phyloP scores from a whole-genome alignment of 2,113 vertebrate genomes.

The Ammodytes marinus region DNA sequence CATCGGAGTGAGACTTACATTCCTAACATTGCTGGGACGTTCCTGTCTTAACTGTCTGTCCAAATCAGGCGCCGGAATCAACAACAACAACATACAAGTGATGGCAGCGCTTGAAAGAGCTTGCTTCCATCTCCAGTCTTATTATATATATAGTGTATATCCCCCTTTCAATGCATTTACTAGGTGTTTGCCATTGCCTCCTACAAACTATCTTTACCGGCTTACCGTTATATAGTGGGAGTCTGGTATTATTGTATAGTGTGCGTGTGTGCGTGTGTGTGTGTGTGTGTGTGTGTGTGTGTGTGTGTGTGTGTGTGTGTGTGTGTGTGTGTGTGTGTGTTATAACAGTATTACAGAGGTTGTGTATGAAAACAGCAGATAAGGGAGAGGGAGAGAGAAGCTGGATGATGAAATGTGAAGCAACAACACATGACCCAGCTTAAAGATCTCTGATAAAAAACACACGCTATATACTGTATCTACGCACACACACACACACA shows the following conservation, averaged over 20 bases:
- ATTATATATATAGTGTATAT: not conserved
- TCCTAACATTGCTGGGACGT: slow-evolving; percentile 62
- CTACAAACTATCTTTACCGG: slow-evolving; percentile 71
- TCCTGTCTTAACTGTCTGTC: slow-evolving; percentile 45
- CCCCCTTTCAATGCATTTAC: slow-evolving; percentile 33
- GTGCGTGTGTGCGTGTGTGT: slow-evolving; percentile 35
- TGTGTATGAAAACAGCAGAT: slow-evolving; percentile 82
- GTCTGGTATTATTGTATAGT: slow-evolving; percentile 54
- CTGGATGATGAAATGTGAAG: slow-evolving; percentile 82
- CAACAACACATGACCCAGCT: slow-evolving; percentile 83
- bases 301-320: slow-evolving; percentile 51
- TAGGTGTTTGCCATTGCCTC: slow-evolving; percentile 41
- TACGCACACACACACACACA: slow-evolving; percentile 40
- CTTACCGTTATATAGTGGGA: slow-evolving; percentile 74
- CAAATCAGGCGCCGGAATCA: slow-evolving; percentile 36
- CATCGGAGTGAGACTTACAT: slow-evolving; percentile 65
- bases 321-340: slow-evolving; percentile 57
- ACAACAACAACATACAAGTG: slow-evolving; percentile 11
- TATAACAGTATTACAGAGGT: slow-evolving; percentile 78
- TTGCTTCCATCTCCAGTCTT: slow-evolving; percentile 30
- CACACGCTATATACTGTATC: slow-evolving; percentile 63
- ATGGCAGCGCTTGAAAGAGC: slow-evolving; percentile 22
- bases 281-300: slow-evolving; percentile 22
- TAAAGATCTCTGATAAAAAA: slow-evolving; percentile 81
- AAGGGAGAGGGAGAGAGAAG: slow-evolving; percentile 47